Evolutionary conservation across 1,140 invertebrate species (phyloP), one percentile per base, ranked within the genome.

Genomic region (Drosophila ohnishii): DNA sequence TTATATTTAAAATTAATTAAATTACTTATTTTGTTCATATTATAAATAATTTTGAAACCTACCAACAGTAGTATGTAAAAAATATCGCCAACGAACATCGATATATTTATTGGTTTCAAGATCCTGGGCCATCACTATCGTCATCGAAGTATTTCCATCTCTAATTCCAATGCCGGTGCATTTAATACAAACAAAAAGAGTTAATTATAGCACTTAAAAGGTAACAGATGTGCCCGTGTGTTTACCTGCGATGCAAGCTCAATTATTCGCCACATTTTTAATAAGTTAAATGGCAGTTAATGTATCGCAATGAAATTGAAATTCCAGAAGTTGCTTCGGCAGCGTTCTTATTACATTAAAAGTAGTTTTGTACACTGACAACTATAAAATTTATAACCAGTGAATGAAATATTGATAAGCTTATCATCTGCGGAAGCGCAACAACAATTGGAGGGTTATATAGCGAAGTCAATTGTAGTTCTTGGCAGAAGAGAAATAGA

Each of bases 321-420:
- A 34, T 48, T 42, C 4, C n/a, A 22, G 28, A 30, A 51, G 39
- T 40, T 19, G 35, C 14, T 40, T 40, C 2, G 30, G 22, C 11
- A 14, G 9, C 22, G 16, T n/a, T 25, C 2, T 51, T 34, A 34
- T 34, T 53, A 51, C 35, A 37, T 73, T 72, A 14, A 73, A 63
- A 34, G 22, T 14, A 25, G 59, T 32, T 65, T 37, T 11, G 8
- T 10, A 48, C 67, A 71, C 55, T 75, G 73, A 75, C 73, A 75
- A 75, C 71, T 48, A 67, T 75, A 55, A 75, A 75, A 67, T 59
- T 32, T 75, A 67, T 57, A 22, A 57, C 47, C 30, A 74, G 59
- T 40, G 53, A 65, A 75, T 75, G 28, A 53, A 59, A 75, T 60
- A 50, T 50, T 75, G 73, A 75, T 75, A 75, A 75, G 72, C 62